Evolutionary conservation across 1,140 invertebrate species (phyloP).

Genomic region (Listronotus bonariensis): DNA sequence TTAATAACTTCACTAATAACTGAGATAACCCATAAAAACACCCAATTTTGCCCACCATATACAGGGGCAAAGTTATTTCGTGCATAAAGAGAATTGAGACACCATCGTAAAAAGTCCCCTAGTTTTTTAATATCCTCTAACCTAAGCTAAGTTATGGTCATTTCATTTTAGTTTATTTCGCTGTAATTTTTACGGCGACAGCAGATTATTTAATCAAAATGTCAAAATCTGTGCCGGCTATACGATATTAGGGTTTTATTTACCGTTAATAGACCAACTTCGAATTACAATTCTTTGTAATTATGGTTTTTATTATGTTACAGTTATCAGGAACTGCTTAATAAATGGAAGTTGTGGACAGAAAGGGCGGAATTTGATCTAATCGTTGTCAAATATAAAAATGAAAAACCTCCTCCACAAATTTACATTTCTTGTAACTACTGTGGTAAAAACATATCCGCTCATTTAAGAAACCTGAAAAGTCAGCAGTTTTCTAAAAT

Average conservation of each 20-base stretch:
- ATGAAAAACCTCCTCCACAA: constrained; percentile 70
- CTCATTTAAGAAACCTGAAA: constrained; percentile 67
- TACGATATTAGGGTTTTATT: neutral
- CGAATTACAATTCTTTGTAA: neutral
- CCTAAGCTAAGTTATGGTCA: too few species aligned
- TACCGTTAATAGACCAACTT: neutral
- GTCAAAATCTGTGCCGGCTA: too few species aligned
- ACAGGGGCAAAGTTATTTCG: too few species aligned
- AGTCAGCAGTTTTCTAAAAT: constrained; percentile 67
- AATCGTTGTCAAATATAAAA: constrained; percentile 65
- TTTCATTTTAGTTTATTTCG: too few species aligned
- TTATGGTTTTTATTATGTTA: constrained; percentile 31
- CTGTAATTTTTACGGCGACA: too few species aligned
- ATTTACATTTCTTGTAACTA: constrained; percentile 92
- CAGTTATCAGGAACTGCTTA: constrained; percentile 75
- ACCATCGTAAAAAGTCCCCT: too few species aligned
- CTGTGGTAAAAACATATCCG: constrained; percentile 90
- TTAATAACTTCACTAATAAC: too few species aligned
- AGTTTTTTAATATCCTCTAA: too few species aligned
- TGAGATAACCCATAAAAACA: too few species aligned
- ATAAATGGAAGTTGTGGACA: constrained; percentile 82
- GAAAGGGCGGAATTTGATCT: constrained; percentile 77
- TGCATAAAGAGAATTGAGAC: too few species aligned
- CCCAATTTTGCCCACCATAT: too few species aligned
- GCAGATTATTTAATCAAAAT: too few species aligned